Conservation (phyloP, 2,797 vertebrate species). For the Enteromius paludinosus region DNA sequence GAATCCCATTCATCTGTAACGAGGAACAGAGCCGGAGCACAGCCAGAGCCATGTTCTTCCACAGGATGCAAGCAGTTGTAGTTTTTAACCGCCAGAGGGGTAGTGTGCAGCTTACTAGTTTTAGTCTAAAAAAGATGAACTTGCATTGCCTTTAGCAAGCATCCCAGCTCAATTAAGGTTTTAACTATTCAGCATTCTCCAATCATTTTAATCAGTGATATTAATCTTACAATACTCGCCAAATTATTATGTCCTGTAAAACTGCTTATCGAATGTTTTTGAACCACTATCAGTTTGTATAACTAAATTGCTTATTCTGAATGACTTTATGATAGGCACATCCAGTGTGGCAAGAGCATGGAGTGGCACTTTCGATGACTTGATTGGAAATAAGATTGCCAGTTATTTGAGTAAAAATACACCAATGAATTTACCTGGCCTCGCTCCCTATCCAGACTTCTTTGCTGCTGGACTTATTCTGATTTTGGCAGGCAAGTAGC, state of each 20-base stretch:
- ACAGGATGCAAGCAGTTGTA: background rate
- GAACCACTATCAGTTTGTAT: background rate
- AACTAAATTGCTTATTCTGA: background rate
- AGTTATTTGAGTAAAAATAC: constrained; percentile 69
- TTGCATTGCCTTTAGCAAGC: background rate
- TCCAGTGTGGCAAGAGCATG: constrained; percentile 88
- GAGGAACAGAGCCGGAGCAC: background rate
- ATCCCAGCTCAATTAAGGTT: background rate
- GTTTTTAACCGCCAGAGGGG: background rate
- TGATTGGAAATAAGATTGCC: constrained; percentile 80
- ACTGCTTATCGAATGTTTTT: background rate
- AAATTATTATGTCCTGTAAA: background rate
- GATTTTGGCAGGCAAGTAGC: constrained; percentile 79
- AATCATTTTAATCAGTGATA: background rate
- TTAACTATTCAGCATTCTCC: background rate
- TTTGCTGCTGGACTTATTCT: constrained; percentile 86
- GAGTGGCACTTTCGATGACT: constrained; percentile 88
- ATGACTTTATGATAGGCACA: constrained; percentile 74
- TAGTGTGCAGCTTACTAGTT: no score
- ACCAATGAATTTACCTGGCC: constrained; percentile 78
- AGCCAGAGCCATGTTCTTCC: background rate
- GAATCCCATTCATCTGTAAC: background rate
- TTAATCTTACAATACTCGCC: background rate
- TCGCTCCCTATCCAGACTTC: constrained; percentile 85
- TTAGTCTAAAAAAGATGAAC: background rate